Evolutionary conservation across 2,888 invertebrate genomes (phyloP).

Genomic region (Anoplius nigerrimus): DNA sequence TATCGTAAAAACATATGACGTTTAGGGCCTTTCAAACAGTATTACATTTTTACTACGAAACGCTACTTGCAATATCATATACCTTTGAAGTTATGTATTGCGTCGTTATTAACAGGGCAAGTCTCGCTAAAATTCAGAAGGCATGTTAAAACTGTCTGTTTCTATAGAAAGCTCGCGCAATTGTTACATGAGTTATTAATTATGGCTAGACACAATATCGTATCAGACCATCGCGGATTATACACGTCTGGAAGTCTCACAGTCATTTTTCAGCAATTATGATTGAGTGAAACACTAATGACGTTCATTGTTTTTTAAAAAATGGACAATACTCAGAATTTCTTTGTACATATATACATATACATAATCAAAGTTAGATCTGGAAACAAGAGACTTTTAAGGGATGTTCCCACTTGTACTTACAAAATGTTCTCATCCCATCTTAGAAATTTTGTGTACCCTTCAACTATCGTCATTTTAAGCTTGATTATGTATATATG

Average conservation of each 20-base stretch:
- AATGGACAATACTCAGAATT: slow-evolving; percentile 69
- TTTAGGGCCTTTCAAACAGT: slow-evolving; percentile 44
- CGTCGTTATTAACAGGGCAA: background rate
- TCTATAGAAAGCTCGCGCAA: slow-evolving; percentile 3
- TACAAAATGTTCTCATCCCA: slow-evolving; percentile 34
- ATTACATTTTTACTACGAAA: slow-evolving; percentile 47
- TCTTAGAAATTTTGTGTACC: slow-evolving; percentile 32
- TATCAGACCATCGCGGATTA: slow-evolving; percentile 28
- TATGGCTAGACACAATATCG: background rate
- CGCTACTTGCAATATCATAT: slow-evolving; percentile 29
- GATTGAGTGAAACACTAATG: slow-evolving; percentile 24
- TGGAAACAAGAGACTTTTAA: slow-evolving; percentile 32
- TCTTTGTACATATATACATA: slow-evolving; percentile 59
- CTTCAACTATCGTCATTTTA: slow-evolving; percentile 42
- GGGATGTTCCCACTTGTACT: slow-evolving; percentile 40
- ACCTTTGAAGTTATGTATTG: background rate
- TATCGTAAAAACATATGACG: slow-evolving; percentile 3
- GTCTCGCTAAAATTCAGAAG: slow-evolving; percentile 8
- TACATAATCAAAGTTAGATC: slow-evolving; percentile 40
- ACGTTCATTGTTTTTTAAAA: slow-evolving; percentile 54
- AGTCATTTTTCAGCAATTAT: slow-evolving; percentile 28
- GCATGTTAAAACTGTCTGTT: slow-evolving; percentile 11
- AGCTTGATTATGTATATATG: slow-evolving; percentile 58
- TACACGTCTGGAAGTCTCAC: slow-evolving; percentile 14
- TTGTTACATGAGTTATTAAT: background rate